Conservation (phyloP, 2,888 invertebrate species). For the Blomia tropicalis region DNA sequence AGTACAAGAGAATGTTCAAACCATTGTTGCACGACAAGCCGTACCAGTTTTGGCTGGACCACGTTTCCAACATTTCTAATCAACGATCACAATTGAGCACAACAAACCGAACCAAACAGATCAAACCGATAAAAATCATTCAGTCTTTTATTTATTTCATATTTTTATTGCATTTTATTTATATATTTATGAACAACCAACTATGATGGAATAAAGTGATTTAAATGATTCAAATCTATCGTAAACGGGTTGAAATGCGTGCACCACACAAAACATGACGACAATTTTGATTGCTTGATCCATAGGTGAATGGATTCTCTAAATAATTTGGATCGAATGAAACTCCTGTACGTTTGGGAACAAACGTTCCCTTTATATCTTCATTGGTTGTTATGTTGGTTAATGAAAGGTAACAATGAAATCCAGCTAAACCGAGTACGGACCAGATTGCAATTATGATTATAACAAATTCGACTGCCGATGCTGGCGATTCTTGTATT, state of each 20-base stretch:
- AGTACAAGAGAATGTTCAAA: not conserved
- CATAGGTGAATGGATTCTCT: not conserved
- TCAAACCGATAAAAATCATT: too few species aligned
- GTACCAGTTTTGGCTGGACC: too few species aligned
- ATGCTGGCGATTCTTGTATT: not conserved
- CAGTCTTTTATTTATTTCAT: too few species aligned
- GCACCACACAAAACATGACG: not conserved
- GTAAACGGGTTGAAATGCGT: not conserved
- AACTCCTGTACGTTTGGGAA: not conserved
- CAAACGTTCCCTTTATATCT: constrained; percentile 6
- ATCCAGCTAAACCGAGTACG: not conserved
- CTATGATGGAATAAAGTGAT: too few species aligned
- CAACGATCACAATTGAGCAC: too few species aligned
- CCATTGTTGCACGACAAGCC: not conserved
- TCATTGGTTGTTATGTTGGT: constrained; percentile 11
- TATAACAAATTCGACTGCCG: not conserved
- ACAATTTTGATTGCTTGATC: not conserved
- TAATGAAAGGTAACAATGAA: not conserved
- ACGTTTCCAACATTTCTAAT: too few species aligned
- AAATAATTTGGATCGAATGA: not conserved
- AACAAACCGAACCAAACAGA: too few species aligned
- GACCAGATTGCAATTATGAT: constrained; percentile 1
- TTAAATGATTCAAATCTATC: not conserved
- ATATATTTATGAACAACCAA: too few species aligned
- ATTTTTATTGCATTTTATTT: too few species aligned